Conservation (phyloP, 2,797 vertebrate genomes). For the Chloroceryle inda region DNA sequence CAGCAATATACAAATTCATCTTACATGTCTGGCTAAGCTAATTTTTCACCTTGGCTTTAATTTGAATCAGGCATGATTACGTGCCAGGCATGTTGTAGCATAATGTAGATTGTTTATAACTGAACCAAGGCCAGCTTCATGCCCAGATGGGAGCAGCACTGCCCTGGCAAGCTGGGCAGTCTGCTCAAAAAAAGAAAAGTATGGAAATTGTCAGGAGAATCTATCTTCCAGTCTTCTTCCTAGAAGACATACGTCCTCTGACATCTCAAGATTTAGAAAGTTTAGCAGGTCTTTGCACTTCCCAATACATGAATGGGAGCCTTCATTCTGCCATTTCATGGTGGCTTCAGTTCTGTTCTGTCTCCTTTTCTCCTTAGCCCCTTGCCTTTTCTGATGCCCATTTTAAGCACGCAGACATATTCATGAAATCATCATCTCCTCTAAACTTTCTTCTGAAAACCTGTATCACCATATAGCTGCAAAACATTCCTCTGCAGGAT, state of each 20-base stretch:
- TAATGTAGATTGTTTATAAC: neutral
- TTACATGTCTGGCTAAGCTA: neutral
- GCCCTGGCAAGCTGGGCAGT: neutral
- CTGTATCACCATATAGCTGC: neutral
- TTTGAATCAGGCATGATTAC: neutral
- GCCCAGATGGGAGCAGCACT: neutral
- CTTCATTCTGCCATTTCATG: neutral
- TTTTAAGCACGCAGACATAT: neutral
- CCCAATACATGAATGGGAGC: neutral
- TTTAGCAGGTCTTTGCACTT: neutral
- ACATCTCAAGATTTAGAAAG: neutral
- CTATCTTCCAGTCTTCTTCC: neutral
- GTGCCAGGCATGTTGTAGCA: neutral
- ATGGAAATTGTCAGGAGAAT: neutral
- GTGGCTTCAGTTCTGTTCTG: neutral
- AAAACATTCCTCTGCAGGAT: neutral
- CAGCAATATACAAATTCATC: neutral
- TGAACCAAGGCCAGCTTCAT: neutral
- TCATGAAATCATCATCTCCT: neutral
- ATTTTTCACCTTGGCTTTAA: slow-evolving; percentile 27
- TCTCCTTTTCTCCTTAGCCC: neutral
- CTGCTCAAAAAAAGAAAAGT: neutral
- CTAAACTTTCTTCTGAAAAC: neutral
- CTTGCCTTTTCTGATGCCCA: neutral
- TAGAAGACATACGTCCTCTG: neutral